Percentiles rank a stretch among this genome's conserved stretches.
Conservation (phyloP, 1,140 invertebrate genomes). For the Drosophila pseudoobscura region DNA sequence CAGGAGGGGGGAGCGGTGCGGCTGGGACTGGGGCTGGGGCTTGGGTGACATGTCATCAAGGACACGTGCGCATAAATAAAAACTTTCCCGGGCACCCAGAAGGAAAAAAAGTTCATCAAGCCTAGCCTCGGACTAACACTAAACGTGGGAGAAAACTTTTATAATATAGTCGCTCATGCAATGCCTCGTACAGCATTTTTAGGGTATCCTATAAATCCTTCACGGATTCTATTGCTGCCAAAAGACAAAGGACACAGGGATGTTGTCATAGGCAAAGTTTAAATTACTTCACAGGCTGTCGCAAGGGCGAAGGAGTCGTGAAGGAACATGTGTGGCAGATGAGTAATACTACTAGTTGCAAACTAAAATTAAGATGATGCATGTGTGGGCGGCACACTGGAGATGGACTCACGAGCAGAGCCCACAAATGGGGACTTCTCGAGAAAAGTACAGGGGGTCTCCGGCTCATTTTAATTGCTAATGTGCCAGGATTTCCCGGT, state of each 20-base stretch:
- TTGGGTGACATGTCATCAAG: slow-evolving; percentile 55
- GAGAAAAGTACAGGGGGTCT: too few relatives aligned
- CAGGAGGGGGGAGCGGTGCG: background rate
- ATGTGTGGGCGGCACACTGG: slow-evolving; percentile 25
- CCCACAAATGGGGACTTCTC: too few relatives aligned
- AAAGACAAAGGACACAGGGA: slow-evolving; percentile 27
- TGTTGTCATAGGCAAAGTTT: slow-evolving; percentile 65
- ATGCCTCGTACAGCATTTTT: slow-evolving; percentile 45
- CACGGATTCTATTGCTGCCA: slow-evolving; percentile 20
- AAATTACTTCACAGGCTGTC: slow-evolving; percentile 78
- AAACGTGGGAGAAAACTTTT: slow-evolving; percentile 77
- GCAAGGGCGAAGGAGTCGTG: slow-evolving; percentile 13
- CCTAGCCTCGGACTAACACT: slow-evolving; percentile 45
- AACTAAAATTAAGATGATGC: slow-evolving; percentile 60
- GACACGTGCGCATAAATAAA: slow-evolving; percentile 68
- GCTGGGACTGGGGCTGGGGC: too few relatives aligned
- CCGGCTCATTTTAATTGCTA: too few relatives aligned
- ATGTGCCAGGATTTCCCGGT: too few relatives aligned
- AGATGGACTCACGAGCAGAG: slow-evolving; percentile 3
- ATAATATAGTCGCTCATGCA: slow-evolving; percentile 70
- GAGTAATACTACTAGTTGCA: slow-evolving; percentile 58
- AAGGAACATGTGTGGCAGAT: slow-evolving; percentile 60
- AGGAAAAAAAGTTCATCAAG: slow-evolving; percentile 73
- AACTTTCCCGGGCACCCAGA: slow-evolving; percentile 10
- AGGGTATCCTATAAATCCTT: slow-evolving; percentile 60